phyloP scores from a whole-genome alignment of 2,113 vertebrate species.

The Todiramphus chloris region DNA sequence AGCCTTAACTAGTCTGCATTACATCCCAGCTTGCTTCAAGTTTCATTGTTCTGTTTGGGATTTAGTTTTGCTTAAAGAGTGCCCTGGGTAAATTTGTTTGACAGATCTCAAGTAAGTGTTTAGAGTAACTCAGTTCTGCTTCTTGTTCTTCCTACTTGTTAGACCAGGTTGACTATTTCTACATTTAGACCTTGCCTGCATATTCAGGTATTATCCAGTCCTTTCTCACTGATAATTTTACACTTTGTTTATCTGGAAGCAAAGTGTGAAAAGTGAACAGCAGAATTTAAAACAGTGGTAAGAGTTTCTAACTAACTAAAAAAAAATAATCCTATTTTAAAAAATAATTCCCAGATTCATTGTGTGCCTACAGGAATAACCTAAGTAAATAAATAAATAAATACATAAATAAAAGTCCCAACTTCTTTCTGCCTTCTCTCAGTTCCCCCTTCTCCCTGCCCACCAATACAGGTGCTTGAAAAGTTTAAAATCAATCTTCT shows the following conservation, averaged over 20 bases:
- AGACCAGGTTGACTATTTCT: neutral
- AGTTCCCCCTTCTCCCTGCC: neutral
- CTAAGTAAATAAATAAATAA: fast-evolving
- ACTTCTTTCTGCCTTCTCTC: neutral
- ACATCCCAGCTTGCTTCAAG: neutral
- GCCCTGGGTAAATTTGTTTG: neutral
- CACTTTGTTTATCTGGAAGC: neutral
- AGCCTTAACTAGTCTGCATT: neutral
- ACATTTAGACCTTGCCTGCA: neutral
- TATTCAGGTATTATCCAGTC: neutral
- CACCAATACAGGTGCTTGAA: neutral
- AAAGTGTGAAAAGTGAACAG: neutral
- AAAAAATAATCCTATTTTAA: neutral
- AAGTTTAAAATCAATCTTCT: neutral
- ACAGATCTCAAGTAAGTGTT: neutral
- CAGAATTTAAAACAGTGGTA: neutral
- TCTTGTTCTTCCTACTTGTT: neutral
- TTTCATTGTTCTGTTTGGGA: neutral
- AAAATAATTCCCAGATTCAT: neutral
- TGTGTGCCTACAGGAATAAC: neutral
- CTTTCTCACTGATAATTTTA: neutral
- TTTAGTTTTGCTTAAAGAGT: neutral
- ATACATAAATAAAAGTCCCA: neutral
- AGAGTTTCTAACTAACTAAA: neutral
- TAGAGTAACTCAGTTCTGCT: neutral